Percentiles rank a stretch among this genome's conserved stretches.
Conservation (phyloP, 2,113 vertebrate genomes). For the Chionodraco myersi region DNA sequence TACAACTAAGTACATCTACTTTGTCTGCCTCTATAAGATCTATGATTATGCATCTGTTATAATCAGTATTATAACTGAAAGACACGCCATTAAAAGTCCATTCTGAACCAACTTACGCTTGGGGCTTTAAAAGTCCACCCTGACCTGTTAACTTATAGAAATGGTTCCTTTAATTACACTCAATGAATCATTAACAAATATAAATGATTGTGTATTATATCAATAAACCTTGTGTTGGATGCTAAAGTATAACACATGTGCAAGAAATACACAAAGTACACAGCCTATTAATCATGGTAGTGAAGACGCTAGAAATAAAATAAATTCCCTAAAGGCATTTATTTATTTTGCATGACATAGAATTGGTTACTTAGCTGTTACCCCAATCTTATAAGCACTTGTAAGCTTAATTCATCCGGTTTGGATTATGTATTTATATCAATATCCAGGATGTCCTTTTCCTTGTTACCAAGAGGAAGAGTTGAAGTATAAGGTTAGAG, state of each 20-base stretch:
- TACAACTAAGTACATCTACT: too few relatives aligned
- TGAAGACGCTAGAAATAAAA: constrained; percentile 56
- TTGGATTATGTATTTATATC: constrained; percentile 32
- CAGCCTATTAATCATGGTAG: constrained; percentile 45
- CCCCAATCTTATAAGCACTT: constrained; percentile 50
- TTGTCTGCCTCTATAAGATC: neutral
- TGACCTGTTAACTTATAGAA: too few relatives aligned
- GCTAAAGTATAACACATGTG: constrained; percentile 38
- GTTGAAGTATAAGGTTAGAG: neutral
- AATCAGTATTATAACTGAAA: neutral
- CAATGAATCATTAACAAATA: constrained; percentile 41
- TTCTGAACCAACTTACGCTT: too few relatives aligned
- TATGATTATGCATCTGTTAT: neutral
- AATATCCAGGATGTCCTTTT: constrained; percentile 26
- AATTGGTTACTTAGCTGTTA: constrained; percentile 69
- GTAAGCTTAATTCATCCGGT: constrained; percentile 64
- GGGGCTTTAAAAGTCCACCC: too few relatives aligned
- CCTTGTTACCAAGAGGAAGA: constrained; percentile 2
- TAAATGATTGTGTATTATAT: constrained; percentile 20
- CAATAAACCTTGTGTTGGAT: constrained; percentile 11
- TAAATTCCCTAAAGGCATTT: constrained; percentile 53
- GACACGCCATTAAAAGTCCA: neutral
- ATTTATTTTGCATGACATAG: constrained; percentile 38
- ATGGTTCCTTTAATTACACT: constrained; percentile 29
- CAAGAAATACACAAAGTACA: constrained; percentile 33